Conservation (phyloP, 2,888 invertebrate species). For the Drosophila austrosaltans region DNA sequence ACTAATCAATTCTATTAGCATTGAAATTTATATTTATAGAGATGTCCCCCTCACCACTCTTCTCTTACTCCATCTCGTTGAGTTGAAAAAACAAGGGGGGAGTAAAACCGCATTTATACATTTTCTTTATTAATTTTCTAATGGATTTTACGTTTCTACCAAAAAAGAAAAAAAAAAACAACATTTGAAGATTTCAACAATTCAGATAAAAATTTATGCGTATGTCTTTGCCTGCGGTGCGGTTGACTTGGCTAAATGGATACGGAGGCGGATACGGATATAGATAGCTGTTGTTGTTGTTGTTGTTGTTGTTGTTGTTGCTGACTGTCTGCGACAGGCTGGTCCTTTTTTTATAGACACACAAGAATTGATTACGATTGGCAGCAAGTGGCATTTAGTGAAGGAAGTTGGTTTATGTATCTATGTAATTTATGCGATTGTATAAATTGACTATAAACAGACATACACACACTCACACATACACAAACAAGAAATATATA, state of each 20-base stretch:
- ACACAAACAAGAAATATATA: background rate
- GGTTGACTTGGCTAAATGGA: constrained; percentile 27
- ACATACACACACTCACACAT: constrained; percentile 35
- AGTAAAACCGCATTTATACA: constrained; percentile 70
- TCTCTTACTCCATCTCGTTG: background rate
- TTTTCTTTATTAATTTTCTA: constrained; percentile 81
- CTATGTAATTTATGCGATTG: constrained; percentile 72
- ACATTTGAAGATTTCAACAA: constrained; percentile 71
- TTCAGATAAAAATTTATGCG: constrained; percentile 75
- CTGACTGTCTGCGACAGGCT: constrained; percentile 52
- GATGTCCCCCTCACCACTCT: constrained; percentile 3
- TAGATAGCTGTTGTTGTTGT: constrained; percentile 32
- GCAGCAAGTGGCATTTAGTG: constrained; percentile 79
- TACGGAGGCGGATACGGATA: constrained; percentile 53
- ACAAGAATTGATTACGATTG: constrained; percentile 76
- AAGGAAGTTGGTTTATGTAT: constrained; percentile 73
- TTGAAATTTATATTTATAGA: constrained; percentile 36
- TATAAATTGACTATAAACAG: constrained; percentile 78
- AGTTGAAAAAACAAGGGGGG: constrained; percentile 19
- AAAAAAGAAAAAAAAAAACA: background rate
- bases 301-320: constrained; percentile 42
- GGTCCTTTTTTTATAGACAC: constrained; percentile 69
- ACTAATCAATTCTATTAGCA: constrained; percentile 75
- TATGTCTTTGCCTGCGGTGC: constrained; percentile 18
- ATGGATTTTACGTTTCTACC: constrained; percentile 78